Evolutionary conservation across 2,113 vertebrate genomes (phyloP).

Genomic region (Phalacrocorax pelagicus): DNA sequence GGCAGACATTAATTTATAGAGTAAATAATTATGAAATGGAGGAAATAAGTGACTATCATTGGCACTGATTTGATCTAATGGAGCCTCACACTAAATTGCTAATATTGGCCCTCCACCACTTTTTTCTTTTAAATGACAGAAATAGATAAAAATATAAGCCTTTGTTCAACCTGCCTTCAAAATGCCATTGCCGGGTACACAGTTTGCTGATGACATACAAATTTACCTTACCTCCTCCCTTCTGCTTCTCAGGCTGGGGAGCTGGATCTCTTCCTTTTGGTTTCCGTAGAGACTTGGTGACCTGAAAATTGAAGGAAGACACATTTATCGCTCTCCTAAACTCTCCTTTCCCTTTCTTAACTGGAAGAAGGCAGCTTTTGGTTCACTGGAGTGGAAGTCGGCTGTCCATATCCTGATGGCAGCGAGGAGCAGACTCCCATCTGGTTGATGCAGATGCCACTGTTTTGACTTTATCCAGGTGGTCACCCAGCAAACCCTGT

Average conservation of each 20-base stretch:
- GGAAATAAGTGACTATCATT: constrained; percentile 37
- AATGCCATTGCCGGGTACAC: not conserved
- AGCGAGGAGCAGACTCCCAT: constrained; percentile 49
- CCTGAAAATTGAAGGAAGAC: not conserved
- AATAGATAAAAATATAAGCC: not conserved
- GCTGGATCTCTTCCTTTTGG: not conserved
- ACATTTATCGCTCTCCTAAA: not conserved
- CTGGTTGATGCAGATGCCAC: constrained; percentile 67
- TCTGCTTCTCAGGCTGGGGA: not conserved
- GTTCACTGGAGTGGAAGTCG: constrained; percentile 41
- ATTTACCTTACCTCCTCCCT: not conserved
- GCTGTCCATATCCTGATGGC: constrained; percentile 53
- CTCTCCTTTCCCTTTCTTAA: not conserved
- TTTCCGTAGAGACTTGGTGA: not conserved
- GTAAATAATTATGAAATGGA: constrained; percentile 37
- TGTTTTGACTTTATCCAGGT: constrained; percentile 70
- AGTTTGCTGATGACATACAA: not conserved
- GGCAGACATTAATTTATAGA: constrained; percentile 32
- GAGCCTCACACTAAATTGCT: not conserved
- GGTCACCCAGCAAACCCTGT: constrained; percentile 67
- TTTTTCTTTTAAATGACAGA: not conserved
- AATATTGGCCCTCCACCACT: not conserved
- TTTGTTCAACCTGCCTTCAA: not conserved
- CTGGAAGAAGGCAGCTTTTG: constrained; percentile 12
- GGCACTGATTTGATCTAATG: constrained; percentile 31